These are phyloP conservation scores for Myotis lucifugus DNA, from an alignment of 2,113 vertebrate species.

Conservation along the genomic window DNA sequence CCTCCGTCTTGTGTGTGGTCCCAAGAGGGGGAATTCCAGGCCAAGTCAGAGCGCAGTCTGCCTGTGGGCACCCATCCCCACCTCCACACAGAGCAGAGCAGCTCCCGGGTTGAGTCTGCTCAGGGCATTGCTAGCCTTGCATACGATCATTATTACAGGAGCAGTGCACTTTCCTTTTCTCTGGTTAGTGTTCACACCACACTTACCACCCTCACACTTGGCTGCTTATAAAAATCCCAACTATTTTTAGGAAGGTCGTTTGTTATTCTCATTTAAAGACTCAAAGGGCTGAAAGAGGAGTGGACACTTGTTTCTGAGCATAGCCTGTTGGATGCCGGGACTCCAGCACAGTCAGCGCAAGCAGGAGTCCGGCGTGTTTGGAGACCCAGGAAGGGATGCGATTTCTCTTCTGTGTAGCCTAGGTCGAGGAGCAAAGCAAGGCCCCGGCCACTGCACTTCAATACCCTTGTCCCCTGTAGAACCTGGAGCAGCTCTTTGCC, in stretches of 20 bases:
- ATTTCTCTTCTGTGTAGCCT: background rate
- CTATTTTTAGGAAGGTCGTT: constrained; percentile 63
- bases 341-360: background rate
- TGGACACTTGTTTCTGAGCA: constrained; percentile 5
- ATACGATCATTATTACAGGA: constrained; percentile 10
- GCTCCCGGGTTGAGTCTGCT: background rate
- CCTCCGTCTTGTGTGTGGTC: background rate
- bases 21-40: background rate
- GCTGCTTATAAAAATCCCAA: constrained; percentile 62
- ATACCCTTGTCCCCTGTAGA: background rate
- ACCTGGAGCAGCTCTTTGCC: background rate
- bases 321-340: background rate
- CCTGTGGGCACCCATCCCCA: background rate
- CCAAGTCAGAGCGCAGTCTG: background rate
- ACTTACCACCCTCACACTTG: constrained; percentile 57
- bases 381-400: background rate
- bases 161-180: constrained; percentile 34
- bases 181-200: constrained; percentile 44
- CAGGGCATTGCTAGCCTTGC: constrained; percentile 13
- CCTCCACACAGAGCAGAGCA: background rate
- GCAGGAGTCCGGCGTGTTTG: background rate
- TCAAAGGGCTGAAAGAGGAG: constrained; percentile 24
- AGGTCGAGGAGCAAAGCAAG: background rate
- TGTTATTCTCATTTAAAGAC: constrained; percentile 61
- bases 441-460: background rate